Base-by-base conservation (phyloP, 2,113 vertebrate genomes). In the Electrona antarctica region DNA sequence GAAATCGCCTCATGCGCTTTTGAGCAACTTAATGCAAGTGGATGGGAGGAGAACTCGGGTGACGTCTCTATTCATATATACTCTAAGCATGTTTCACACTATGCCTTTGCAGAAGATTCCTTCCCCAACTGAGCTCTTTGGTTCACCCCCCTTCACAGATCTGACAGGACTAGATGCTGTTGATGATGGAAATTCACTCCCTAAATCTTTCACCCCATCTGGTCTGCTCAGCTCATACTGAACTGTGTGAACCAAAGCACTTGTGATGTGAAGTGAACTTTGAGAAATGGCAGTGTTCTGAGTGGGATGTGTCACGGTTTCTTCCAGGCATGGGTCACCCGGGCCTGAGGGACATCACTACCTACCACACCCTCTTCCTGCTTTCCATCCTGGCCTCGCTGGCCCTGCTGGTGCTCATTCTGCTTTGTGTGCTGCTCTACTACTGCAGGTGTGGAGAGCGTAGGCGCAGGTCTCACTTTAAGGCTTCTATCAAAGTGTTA, bases 361-460 rank as follows among this genome's bases (percentile, higher is more conserved):
- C 95, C 41, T 99, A 98, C 91, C 97, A 99, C 90, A 98, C 97
- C 74, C 93, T 99, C 88, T 98, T 99, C 92, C 94, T 99, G 85
- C 94, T 99, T 60, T 95, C 95, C 87, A 97, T 98, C 81, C 92
- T 98, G 86, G 97, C 94, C 0, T 96, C 97, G 0, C 77, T 99
- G 85, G 95, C 96, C 11, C 87, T 98, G 72, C 91, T 99, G 57
- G 96, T 98, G 61, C 95, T 99, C 71, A 95, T 96, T 60, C 90
- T 99, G 62, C 94, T 98, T 66, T 98, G 97, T 75, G 94, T 98
- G 55, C 94, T 98, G 71, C 97, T 98, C 88, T 98, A 98, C 91
- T 98, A 98, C 89, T 98, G 97, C 95, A 96, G 97, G 97, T 97
- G 89, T 91, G 79, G 79, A 60, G 58, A 92, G 67, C 58, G 7